Evolutionary conservation across 2,888 invertebrate genomes (phyloP).

Genomic region (Andrena fulva): DNA sequence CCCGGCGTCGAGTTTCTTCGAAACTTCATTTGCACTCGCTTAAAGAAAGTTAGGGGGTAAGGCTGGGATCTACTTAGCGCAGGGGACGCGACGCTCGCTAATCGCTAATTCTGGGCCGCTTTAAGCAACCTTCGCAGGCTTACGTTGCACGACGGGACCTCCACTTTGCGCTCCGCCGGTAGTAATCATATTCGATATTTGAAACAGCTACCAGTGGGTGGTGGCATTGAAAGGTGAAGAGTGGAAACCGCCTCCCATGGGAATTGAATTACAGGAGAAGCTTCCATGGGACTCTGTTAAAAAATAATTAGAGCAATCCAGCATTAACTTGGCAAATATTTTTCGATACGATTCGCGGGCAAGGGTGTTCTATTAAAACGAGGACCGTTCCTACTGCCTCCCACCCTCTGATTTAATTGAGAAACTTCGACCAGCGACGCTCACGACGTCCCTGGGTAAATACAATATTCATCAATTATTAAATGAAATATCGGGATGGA

Average conservation of each 20-base stretch:
- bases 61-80: slow-evolving; percentile 32
- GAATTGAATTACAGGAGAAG: neutral
- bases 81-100: slow-evolving; percentile 14
- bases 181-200: neutral
- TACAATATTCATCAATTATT: slow-evolving; percentile 18
- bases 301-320: slow-evolving; percentile 11
- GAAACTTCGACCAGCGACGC: slow-evolving; percentile 20
- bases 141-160: neutral
- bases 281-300: neutral
- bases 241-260: neutral
- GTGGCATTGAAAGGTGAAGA: neutral
- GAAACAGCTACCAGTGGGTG: neutral
- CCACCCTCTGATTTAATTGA: slow-evolving; percentile 2
- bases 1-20: slow-evolving; percentile 42
- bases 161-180: neutral
- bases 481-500: slow-evolving; percentile 12
- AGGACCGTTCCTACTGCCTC: too few relatives aligned
- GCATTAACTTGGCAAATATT: neutral
- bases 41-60: slow-evolving; percentile 45
- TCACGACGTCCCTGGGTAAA: neutral
- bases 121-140: neutral
- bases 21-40: slow-evolving; percentile 61
- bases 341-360: neutral
- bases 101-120: slow-evolving; percentile 32
- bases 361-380: too few relatives aligned